These are phyloP conservation scores for Tychaedon coryphoeus DNA, from an alignment of 2,113 vertebrate species.

Conservation along the genomic window DNA sequence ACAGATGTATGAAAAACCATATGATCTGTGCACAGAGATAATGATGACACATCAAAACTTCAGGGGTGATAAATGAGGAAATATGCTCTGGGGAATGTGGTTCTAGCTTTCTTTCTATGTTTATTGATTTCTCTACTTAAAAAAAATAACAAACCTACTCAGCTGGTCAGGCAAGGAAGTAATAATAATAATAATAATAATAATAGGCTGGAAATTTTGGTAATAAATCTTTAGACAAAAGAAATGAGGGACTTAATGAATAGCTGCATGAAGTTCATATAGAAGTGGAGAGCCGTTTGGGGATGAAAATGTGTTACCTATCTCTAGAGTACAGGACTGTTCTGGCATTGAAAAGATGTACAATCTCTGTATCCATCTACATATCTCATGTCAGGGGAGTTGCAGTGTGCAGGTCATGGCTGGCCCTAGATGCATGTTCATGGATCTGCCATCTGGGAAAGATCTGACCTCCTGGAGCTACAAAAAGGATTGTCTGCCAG, in stretches of 20 bases:
- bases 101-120: neutral
- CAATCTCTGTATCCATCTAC: neutral
- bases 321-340: neutral
- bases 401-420: neutral
- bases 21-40: neutral
- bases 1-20: neutral
- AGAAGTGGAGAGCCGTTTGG: neutral
- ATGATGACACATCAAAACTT: constrained; percentile 14
- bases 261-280: neutral
- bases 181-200: neutral
- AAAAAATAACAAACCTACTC: neutral
- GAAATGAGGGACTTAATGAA: neutral
- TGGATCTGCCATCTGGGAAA: neutral
- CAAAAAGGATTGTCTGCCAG: neutral
- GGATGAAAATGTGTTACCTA: neutral
- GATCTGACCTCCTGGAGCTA: neutral
- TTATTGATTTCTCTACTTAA: constrained; percentile 13
- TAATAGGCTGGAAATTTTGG: neutral
- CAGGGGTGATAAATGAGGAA: neutral
- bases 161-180: neutral
- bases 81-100: neutral
- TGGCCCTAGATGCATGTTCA: neutral
- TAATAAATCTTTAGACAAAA: neutral
- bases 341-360: neutral
- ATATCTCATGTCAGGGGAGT: neutral